phyloP scores from a whole-genome alignment of 2,888 invertebrate species.

The Lottia gigantea region DNA sequence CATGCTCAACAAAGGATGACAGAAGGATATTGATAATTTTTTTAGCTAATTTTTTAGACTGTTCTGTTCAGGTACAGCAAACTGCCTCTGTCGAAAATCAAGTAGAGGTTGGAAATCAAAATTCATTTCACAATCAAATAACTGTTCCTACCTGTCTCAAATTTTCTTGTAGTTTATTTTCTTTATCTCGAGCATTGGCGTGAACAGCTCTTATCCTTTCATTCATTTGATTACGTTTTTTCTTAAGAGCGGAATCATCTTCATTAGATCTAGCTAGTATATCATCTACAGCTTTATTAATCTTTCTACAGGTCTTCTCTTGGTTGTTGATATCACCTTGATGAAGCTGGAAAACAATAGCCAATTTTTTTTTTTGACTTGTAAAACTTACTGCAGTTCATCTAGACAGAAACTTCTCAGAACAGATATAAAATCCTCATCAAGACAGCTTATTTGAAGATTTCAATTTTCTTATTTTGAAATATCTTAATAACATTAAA shows the following conservation, averaged over 20 bases:
- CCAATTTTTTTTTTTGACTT: no score
- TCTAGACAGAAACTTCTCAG: no score
- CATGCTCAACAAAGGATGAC: no score
- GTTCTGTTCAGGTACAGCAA: no score
- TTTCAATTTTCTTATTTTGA: no score
- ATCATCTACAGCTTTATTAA: constrained; percentile 63
- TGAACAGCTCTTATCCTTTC: constrained; percentile 55
- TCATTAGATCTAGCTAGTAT: constrained; percentile 39
- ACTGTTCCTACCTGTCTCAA: constrained; percentile 57
- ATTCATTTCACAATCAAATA: neutral
- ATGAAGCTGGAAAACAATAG: constrained; percentile 47
- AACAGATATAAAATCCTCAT: no score
- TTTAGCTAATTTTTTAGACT: no score
- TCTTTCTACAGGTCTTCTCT: constrained; percentile 55
- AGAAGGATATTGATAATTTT: no score
- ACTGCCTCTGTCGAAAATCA: neutral
- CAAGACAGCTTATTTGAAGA: no score
- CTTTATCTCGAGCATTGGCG: constrained; percentile 59
- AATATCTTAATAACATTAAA: no score
- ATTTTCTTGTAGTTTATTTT: constrained; percentile 64
- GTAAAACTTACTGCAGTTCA: no score
- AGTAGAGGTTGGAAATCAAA: neutral
- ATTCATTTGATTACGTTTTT: constrained; percentile 62
- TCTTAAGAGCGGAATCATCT: constrained; percentile 43
- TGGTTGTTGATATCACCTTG: constrained; percentile 62